These are phyloP conservation scores for Psylliodes chrysocephalus DNA, from an alignment of 2,888 invertebrate genomes.

Conservation along the genomic window DNA sequence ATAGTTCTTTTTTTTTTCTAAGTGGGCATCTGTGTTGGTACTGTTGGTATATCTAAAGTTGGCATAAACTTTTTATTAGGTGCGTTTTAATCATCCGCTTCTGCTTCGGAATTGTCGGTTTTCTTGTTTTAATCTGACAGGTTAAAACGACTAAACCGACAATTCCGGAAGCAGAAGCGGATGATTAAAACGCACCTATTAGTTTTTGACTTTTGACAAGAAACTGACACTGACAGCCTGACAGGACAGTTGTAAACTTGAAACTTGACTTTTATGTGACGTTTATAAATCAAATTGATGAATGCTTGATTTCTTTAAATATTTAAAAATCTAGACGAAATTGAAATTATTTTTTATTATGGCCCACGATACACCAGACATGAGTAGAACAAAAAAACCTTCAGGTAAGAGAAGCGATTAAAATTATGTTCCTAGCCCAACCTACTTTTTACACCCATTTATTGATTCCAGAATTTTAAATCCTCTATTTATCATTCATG, in stretches of 20 bases:
- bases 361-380: slow-evolving; percentile 48
- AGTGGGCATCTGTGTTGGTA: background rate
- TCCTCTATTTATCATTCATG: too few relatives aligned
- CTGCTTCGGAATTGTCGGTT: too few relatives aligned
- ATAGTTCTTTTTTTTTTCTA: too few relatives aligned
- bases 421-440: background rate
- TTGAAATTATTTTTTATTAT: slow-evolving; percentile 29
- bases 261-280: background rate
- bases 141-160: too few relatives aligned
- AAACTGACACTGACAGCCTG: background rate
- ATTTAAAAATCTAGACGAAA: background rate
- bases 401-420: slow-evolving; percentile 48
- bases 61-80: too few relatives aligned
- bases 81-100: too few relatives aligned
- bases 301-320: background rate
- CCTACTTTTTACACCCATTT: slow-evolving; percentile 36
- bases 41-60: too few relatives aligned
- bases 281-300: background rate
- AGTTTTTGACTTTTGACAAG: background rate
- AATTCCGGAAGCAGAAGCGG: too few relatives aligned
- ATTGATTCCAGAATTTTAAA: too few relatives aligned
- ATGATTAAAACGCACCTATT: too few relatives aligned
- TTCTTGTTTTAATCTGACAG: too few relatives aligned
- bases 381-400: slow-evolving; percentile 53
- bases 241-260: background rate